phyloP scores from a whole-genome alignment of 2,113 vertebrate species.

The Athene cunicularia region DNA sequence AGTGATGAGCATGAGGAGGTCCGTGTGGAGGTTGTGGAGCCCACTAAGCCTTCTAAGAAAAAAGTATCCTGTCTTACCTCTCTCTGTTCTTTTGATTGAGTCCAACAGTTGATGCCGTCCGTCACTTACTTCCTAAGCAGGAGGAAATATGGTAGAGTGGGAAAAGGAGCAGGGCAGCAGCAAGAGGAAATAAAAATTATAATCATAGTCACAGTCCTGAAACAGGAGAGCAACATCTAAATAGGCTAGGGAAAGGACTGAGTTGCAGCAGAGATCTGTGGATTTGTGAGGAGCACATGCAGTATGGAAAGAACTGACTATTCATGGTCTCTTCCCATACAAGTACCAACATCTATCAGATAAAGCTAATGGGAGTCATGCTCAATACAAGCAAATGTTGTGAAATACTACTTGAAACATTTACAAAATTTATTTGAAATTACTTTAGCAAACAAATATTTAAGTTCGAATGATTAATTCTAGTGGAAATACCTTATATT shows the following conservation, averaged over 20 bases:
- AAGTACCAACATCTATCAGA: background rate
- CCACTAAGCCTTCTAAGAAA: background rate
- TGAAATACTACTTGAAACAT: background rate
- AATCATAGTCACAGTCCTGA: background rate
- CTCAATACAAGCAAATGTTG: background rate
- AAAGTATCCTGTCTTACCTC: background rate
- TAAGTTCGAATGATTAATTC: background rate
- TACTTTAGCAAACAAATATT: background rate
- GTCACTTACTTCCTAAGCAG: background rate
- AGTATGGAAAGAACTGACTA: background rate
- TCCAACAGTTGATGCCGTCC: background rate
- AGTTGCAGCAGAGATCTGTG: background rate
- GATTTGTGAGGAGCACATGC: background rate
- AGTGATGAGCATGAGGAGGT: background rate
- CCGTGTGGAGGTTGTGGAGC: background rate
- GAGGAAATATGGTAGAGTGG: background rate
- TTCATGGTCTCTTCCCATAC: background rate
- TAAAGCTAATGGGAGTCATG: background rate
- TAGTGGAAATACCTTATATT: background rate
- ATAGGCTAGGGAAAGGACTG: background rate
- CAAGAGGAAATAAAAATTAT: background rate
- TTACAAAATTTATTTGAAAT: background rate
- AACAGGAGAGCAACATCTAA: background rate
- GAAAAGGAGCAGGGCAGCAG: background rate
- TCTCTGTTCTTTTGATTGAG: background rate